phyloP scores from a whole-genome alignment of 2,113 vertebrate genomes.

The Dipodomys stephensi region DNA sequence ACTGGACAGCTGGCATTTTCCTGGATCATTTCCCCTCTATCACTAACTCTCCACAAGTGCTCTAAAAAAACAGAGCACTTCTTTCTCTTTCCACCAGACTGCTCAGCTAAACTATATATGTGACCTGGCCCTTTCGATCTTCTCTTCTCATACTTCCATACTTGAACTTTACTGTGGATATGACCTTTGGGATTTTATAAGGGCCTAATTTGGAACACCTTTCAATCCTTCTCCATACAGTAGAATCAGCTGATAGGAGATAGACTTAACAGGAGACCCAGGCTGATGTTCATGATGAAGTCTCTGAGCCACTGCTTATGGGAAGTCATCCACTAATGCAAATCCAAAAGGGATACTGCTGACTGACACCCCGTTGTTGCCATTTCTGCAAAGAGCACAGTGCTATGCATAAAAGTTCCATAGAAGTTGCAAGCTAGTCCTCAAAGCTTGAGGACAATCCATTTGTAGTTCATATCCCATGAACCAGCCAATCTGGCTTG shows the following conservation, averaged over 20 bases:
- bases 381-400: neutral
- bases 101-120: neutral
- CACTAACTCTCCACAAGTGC: neutral
- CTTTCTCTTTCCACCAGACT: neutral
- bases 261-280: neutral
- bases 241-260: neutral
- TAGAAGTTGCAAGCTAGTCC: neutral
- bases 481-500: neutral
- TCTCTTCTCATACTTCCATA: neutral
- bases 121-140: neutral
- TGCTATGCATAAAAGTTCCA: neutral
- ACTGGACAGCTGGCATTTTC: neutral
- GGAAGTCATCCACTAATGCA: constrained; percentile 12
- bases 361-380: rapidly evolving
- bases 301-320: neutral
- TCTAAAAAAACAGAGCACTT: neutral
- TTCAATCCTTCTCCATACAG: neutral
- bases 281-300: neutral
- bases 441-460: neutral
- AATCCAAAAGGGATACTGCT: neutral
- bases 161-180: neutral
- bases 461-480: neutral
- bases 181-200: neutral
- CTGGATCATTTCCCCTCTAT: neutral
- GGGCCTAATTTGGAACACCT: neutral